Base-by-base conservation (phyloP, 1,140 invertebrate species). In the Ruditapes philippinarum region DNA sequence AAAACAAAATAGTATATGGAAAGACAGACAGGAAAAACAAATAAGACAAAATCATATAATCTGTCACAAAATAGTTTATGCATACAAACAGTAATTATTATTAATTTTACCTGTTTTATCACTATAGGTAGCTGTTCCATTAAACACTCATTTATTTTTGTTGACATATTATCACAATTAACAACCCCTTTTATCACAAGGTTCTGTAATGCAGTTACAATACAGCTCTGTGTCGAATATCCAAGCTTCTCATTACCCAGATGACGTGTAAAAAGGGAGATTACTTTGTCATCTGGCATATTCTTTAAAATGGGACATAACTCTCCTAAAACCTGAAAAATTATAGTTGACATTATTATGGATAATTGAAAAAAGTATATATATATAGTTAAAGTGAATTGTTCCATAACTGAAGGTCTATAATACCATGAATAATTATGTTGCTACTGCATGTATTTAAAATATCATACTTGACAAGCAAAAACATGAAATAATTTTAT, bases 61-160 rank as follows among this genome's bases (percentile, higher is more conserved):
- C n/a, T n/a, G n/a, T n/a, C n/a, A n/a, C n/a, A n/a, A n/a, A n/a
- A n/a, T n/a, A n/a, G n/a, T n/a, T n/a, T n/a, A n/a, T n/a, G n/a
- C n/a, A n/a, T n/a, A n/a, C n/a, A n/a, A n/a, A n/a, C n/a, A n/a
- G n/a, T n/a, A n/a, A n/a, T n/a, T n/a, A n/a, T n/a, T n/a, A n/a
- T n/a, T n/a, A n/a, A 14, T 11, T 62, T 19, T 85, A 85, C 82
- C 82, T 85, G 82, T 70, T 74, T 85, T 22, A 85, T 73, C 36
- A 85, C 82, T 31, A 74, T 33, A 73, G 65, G 49, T 31, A 73
- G 42, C 14, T 73, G n/a, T 38, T 9, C 17, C 0, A 38, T 36
- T 3, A 85, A 40, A 85, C 82, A 85, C 28, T 73, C 82, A 12
- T 54, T 74, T 54, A 85, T 12, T 73, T 74, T 85, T 28, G 82